phyloP scores from a whole-genome alignment of 2,113 vertebrate species.

The Ailuropoda melanoleuca region DNA sequence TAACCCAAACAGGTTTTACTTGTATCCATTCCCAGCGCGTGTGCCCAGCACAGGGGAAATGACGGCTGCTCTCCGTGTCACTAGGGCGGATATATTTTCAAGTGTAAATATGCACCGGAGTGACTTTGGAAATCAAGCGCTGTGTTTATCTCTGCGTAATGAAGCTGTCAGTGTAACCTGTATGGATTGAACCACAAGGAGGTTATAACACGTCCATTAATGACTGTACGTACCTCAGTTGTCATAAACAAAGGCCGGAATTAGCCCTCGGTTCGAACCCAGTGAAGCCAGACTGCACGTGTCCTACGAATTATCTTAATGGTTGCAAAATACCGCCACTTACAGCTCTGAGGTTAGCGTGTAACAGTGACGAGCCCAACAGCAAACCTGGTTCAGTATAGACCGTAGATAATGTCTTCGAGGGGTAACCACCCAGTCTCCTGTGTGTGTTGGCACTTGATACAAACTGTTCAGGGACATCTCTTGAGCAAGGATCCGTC shows the following conservation, averaged over 20 bases:
- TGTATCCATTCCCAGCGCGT: too few species aligned
- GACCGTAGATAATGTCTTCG: fast-evolving
- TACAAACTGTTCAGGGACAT: fast-evolving
- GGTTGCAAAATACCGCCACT: neutral
- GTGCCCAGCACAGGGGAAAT: neutral
- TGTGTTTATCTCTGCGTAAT: constrained; percentile 51
- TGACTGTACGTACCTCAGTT: neutral
- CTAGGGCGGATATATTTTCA: neutral
- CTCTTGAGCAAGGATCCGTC: too few species aligned
- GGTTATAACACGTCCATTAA: constrained; percentile 58
- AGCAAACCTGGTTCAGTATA: fast-evolving
- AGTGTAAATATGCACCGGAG: neutral
- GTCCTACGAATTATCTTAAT: neutral
- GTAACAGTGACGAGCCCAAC: too few species aligned
- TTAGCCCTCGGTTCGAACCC: neutral
- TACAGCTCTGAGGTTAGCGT: neutral
- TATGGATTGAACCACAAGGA: constrained; percentile 65
- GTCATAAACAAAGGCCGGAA: constrained; percentile 26
- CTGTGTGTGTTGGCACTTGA: fast-evolving
- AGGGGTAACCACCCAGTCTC: fast-evolving
- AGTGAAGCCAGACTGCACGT: neutral
- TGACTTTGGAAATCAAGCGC: constrained; percentile 40
- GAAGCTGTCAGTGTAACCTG: constrained; percentile 58
- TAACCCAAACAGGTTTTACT: neutral
- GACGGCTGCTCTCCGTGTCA: neutral